Percentiles rank a stretch among this genome's conserved stretches.
Conservation (phyloP, 2,113 vertebrate genomes). For the Lagopus muta region DNA sequence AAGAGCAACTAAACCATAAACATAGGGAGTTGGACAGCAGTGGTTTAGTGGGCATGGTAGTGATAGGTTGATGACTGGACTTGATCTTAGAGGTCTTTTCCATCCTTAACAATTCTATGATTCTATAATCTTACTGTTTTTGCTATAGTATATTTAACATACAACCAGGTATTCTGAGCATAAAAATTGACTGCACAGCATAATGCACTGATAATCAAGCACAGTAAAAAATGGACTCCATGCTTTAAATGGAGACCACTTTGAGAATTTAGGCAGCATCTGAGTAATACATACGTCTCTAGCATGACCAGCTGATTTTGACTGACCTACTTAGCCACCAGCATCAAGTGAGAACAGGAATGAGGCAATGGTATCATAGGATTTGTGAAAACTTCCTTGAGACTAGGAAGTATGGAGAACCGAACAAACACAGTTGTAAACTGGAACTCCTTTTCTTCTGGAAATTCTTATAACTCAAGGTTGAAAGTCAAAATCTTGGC, state of each 20-base stretch:
- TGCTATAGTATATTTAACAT: fast-evolving
- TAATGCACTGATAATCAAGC: not conserved
- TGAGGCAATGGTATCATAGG: not conserved
- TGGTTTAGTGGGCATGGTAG: too few species aligned
- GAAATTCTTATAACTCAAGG: not conserved
- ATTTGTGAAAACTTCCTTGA: not conserved
- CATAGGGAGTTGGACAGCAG: too few species aligned
- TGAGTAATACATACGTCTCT: not conserved
- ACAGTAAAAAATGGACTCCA: not conserved
- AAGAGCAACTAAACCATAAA: too few species aligned
- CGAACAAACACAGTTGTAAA: not conserved
- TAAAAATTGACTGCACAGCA: not conserved
- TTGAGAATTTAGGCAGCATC: not conserved
- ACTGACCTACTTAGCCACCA: not conserved
- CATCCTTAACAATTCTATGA: too few species aligned
- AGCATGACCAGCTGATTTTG: not conserved
- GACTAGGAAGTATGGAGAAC: not conserved
- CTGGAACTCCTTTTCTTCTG: not conserved
- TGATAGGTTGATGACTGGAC: too few species aligned
- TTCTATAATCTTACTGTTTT: not conserved
- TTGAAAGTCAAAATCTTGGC: not conserved
- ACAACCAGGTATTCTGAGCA: not conserved
- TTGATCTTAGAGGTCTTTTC: too few species aligned
- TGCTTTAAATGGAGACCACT: not conserved
- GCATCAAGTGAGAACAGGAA: not conserved